Evolutionary conservation across 2,797 vertebrate genomes (phyloP), one percentile per base, ranked within the genome.

Genomic region (Acrossocheilus wenchowensis): DNA sequence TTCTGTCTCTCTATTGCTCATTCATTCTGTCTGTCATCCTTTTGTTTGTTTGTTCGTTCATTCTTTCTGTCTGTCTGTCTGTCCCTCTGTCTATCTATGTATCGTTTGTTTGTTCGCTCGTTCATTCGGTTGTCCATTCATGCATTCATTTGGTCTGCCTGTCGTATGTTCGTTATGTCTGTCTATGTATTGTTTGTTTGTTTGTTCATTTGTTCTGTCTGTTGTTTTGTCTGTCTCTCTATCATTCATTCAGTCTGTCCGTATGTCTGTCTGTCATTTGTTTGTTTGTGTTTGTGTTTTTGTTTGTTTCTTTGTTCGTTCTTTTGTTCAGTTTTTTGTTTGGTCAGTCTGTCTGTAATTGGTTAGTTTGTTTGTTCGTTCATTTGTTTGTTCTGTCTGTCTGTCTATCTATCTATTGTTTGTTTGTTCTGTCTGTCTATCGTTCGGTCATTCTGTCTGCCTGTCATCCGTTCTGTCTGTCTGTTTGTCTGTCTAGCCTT

Each of bases 291-390:
- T 62, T 9, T 12, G 2, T 62, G 4, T 62, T 0, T 12, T n/a
- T 26, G 0, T 30, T 26, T 12, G 2, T 62, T n/a, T 62, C 0
- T 30, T 23, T 26, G 0, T 64, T 26, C 30, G 2, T 30, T 26
- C 6, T 0, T 30, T 2, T 2, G 1, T 30, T 14, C 6, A 0
- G 15, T 5, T 3, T 0, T 26, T 11, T 5, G 0, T 64, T 26
- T 2, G 1, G 0, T 26, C 11, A 5, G 2, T 30, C 12, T 34
- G 1, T 30, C 12, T 64, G 0, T 41, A 41, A 39, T 30, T 14
- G 7, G 0, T 68, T 14, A 36, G 6, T 68, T 15, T 8, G 0
- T 66, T 3, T 6, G 0, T 64, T 10, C 8, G 7, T 41, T 41
- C 41, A 8, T 30, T 4, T 9, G 0, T 68, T 2, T 23, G 0